Evolutionary conservation across 2,888 invertebrate species (phyloP).

Genomic region (Eudasyphora cyanicolor): DNA sequence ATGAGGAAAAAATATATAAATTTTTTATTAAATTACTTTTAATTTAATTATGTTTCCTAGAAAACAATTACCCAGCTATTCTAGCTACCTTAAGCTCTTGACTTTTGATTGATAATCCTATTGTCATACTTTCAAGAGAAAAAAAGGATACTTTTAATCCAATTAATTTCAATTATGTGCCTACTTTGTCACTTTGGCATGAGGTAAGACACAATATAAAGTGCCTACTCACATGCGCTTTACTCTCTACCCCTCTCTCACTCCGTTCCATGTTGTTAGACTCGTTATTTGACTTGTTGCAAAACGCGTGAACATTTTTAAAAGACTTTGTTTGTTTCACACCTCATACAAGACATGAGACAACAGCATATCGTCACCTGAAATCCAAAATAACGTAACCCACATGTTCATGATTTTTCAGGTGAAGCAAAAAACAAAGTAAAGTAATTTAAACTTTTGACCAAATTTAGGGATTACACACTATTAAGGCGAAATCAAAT

Average conservation of each 20-base stretch:
- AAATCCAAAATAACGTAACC: no score
- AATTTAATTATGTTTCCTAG: no score
- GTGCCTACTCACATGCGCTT: neutral
- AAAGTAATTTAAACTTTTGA: no score
- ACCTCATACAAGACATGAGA: neutral
- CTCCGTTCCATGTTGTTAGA: neutral
- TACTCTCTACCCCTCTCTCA: neutral
- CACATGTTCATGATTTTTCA: no score
- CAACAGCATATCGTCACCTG: no score
- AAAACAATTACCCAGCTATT: no score
- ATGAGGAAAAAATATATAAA: no score
- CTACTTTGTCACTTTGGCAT: neutral
- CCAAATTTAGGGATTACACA: no score
- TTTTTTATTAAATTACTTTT: no score
- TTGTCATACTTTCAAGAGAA: neutral
- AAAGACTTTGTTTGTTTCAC: neutral
- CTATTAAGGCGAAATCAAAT: no score
- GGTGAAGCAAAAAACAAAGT: no score
- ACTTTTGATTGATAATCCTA: neutral
- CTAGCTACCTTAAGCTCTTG: neutral
- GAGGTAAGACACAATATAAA: neutral
- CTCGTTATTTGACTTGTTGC: neutral
- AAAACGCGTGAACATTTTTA: neutral
- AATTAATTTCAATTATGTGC: conserved; percentile 6
- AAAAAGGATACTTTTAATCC: neutral